phyloP scores from a whole-genome alignment of 2,797 vertebrate species.

The Sylvilagus floridanus region DNA sequence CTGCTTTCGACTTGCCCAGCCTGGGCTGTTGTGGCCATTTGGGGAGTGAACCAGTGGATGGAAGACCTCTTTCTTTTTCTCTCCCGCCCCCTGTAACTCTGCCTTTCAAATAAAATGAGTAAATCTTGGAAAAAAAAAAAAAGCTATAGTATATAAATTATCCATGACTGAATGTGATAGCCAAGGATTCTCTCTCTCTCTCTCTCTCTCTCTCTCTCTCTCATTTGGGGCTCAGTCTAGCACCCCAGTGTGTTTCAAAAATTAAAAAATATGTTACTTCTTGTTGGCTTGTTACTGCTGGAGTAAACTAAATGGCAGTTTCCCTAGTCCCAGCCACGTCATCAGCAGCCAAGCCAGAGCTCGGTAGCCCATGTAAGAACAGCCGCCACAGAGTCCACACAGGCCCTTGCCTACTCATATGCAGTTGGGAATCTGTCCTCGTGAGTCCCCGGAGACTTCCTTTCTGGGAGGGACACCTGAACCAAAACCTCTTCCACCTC shows the following conservation, averaged over 20 bases:
- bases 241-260: conserved; percentile 90
- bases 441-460: conserved; percentile 77
- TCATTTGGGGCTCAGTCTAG: conserved; percentile 87
- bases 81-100: no score
- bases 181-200: conserved; percentile 82
- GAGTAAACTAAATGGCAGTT: conserved; percentile 89
- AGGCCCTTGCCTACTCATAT: conserved; percentile 85
- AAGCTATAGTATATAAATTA: conserved; percentile 61
- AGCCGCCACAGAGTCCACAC: conserved; percentile 88
- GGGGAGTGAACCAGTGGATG: no score
- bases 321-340: conserved; percentile 92
- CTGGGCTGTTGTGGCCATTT: no score
- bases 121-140: background rate
- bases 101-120: no score
- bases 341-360: conserved; percentile 90
- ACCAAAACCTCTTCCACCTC: conserved; percentile 67
- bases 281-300: conserved; percentile 91
- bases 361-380: conserved; percentile 92
- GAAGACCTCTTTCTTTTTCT: no score
- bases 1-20: no score
- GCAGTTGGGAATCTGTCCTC: conserved; percentile 83
- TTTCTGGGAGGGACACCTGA: conserved; percentile 82
- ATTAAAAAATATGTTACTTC: conserved; percentile 95
- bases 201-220: conserved; percentile 69
- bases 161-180: conserved; percentile 71